phyloP scores from a whole-genome alignment of 2,888 invertebrate genomes.

The Tipula vernalis region DNA sequence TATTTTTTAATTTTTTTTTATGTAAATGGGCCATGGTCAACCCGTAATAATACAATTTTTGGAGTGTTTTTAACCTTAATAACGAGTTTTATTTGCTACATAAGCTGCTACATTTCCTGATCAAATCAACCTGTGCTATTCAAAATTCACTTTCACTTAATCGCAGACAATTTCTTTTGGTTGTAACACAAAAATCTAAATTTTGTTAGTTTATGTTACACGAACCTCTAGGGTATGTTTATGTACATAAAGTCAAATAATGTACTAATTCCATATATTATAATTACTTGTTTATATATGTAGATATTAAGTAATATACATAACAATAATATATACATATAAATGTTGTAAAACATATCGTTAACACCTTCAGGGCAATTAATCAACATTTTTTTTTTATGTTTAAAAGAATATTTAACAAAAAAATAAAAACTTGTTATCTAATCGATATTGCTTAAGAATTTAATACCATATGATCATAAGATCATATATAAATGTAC shows the following conservation, averaged over 20 bases:
- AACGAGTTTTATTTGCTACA: not conserved
- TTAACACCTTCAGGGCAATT: not conserved
- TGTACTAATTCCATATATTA: not conserved
- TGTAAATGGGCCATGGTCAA: not conserved
- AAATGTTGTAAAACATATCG: not conserved
- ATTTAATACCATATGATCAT: not conserved
- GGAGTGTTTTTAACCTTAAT: too few species aligned
- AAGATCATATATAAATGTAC: not conserved
- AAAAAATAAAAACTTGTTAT: not conserved
- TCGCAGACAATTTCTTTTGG: not conserved
- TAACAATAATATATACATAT: not conserved
- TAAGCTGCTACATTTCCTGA: too few species aligned
- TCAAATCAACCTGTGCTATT: not conserved
- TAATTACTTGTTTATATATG: not conserved
- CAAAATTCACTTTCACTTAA: not conserved
- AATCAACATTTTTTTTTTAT: not conserved
- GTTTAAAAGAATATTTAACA: not conserved
- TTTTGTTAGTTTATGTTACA: not conserved
- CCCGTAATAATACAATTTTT: not conserved
- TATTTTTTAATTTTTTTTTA: not conserved
- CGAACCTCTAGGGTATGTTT: not conserved
- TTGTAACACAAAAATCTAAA: not conserved
- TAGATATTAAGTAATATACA: not conserved
- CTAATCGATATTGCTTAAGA: not conserved
- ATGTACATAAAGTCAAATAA: not conserved